Percentiles rank a stretch among this genome's conserved stretches.
These are phyloP conservation scores for Aplysina aerophoba DNA, from an alignment of 37 sponge, comb jelly and placozoan genomes.

Conservation along the genomic window DNA sequence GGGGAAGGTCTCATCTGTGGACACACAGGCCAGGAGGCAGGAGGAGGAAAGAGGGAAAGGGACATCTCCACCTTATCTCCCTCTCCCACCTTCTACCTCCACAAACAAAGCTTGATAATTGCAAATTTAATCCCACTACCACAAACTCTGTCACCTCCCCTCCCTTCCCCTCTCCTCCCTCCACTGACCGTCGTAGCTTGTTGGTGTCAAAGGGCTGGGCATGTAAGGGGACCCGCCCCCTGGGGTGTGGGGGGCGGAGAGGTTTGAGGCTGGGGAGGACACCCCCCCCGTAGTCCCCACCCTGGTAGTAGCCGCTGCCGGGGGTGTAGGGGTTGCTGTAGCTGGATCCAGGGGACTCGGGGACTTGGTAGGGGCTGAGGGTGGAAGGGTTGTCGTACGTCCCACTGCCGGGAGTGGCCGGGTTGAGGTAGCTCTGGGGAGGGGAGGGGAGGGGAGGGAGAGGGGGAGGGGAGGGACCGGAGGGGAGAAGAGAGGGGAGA, in stretches of 20 bases:
- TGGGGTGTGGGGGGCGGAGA: constrained; percentile 37
- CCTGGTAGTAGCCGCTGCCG: constrained; percentile 2
- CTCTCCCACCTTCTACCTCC: too few species aligned
- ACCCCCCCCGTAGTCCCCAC: constrained; percentile 17
- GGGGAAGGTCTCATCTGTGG: constrained; percentile 43
- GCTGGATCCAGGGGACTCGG: constrained; percentile 65
- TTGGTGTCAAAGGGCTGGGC: constrained; percentile 76
- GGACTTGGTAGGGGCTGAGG: constrained; percentile 47
- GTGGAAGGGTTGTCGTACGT: constrained; percentile 76
- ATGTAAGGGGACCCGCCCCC: constrained; percentile 53
- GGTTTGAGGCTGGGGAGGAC: constrained; percentile 43
- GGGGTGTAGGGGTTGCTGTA: constrained; percentile 31
- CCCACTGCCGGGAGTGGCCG: constrained; percentile 73
- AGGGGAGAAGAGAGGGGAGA: not conserved
- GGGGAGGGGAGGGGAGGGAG: not conserved
- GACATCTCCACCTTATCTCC: not conserved
- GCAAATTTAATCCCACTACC: too few species aligned
- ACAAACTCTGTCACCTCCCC: too few species aligned
- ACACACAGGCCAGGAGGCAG: not conserved
- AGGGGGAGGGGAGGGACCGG: not conserved
- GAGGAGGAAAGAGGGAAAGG: not conserved
- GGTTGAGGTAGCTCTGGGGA: constrained; percentile 65
- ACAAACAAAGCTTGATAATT: too few species aligned
- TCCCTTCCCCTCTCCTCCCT: not conserved
- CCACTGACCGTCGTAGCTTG: constrained; percentile 8